A percentile compares a stretch with the other conserved stretches of the same genome.
phyloP scores from a whole-genome alignment of 1,140 invertebrate species.

The Lepidurus couesii region DNA sequence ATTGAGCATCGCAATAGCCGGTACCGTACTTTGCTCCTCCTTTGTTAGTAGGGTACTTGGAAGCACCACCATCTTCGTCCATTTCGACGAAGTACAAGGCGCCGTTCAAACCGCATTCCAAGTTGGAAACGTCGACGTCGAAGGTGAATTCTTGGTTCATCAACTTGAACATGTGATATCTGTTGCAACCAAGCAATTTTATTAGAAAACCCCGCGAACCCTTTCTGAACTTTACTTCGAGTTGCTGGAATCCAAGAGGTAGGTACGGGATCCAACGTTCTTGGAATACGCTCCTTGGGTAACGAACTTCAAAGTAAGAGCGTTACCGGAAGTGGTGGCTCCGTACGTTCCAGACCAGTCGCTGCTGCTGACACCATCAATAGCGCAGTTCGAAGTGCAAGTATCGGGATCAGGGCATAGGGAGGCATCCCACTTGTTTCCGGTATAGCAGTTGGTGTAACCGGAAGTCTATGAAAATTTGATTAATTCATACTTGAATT shows the following conservation, averaged over 20 bases:
- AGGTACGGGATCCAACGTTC: slow-evolving; percentile 36
- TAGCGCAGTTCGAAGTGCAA: slow-evolving; percentile 37
- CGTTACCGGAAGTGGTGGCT: slow-evolving; percentile 28
- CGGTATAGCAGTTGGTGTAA: slow-evolving; percentile 36
- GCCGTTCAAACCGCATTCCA: neutral
- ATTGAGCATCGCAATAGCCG: too few species aligned
- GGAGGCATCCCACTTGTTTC: slow-evolving; percentile 36
- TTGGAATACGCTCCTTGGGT: slow-evolving; percentile 35
- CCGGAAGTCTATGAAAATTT: slow-evolving; percentile 28
- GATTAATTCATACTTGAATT: neutral
- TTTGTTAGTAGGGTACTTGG: too few species aligned
- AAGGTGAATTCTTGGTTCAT: slow-evolving; percentile 37
- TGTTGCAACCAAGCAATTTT: neutral
- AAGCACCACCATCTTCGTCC: too few species aligned
- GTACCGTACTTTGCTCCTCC: too few species aligned
- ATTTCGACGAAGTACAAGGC: too few species aligned
- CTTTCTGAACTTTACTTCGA: neutral
- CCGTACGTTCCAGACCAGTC: slow-evolving; percentile 36
- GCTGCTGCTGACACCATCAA: neutral
- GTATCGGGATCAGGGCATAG: slow-evolving; percentile 37
- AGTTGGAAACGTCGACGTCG: slow-evolving; percentile 35
- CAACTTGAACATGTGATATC: slow-evolving; percentile 37
- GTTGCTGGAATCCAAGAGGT: slow-evolving; percentile 36
- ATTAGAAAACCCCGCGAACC: too few species aligned
- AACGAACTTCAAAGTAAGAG: slow-evolving; percentile 34